Percentiles rank a stretch among this genome's conserved stretches.
phyloP scores from a whole-genome alignment of 2,797 vertebrate species.

The Neopelma chrysocephalum region DNA sequence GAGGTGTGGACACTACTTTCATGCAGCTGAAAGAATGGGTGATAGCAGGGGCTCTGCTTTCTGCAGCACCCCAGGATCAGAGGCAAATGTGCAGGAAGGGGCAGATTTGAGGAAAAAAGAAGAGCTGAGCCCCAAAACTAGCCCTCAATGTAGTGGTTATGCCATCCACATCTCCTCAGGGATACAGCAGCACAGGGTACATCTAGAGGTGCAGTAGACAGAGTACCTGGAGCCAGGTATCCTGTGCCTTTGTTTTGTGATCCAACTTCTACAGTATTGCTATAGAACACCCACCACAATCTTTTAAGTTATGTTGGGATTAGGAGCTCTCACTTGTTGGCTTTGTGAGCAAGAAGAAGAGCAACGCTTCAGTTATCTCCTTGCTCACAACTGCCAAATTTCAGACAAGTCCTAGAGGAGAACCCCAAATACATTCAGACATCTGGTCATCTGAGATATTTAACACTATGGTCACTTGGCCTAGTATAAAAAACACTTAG shows the following conservation, averaged over 20 bases:
- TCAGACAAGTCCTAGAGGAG: not conserved
- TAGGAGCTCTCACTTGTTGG: not conserved
- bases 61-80: not conserved
- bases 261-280: not conserved
- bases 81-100: not conserved
- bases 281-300: not conserved
- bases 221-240: not conserved
- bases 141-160: not conserved
- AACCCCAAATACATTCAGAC: not conserved
- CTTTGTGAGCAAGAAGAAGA: not conserved
- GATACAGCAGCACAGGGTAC: not conserved
- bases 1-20: not conserved
- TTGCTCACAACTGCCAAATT: not conserved
- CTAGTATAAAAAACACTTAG: not conserved
- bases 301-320: not conserved
- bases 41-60: not conserved
- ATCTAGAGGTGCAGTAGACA: not conserved
- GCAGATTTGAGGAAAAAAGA: not conserved
- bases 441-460: not conserved
- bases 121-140: not conserved
- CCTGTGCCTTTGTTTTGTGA: not conserved
- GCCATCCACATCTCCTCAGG: not conserved
- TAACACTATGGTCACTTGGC: not conserved
- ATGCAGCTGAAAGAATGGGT: not conserved
- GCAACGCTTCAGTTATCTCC: not conserved